Evolutionary conservation across 2,113 vertebrate species (phyloP), one percentile per base, ranked within the genome.

Genomic region (Lanius collurio): DNA sequence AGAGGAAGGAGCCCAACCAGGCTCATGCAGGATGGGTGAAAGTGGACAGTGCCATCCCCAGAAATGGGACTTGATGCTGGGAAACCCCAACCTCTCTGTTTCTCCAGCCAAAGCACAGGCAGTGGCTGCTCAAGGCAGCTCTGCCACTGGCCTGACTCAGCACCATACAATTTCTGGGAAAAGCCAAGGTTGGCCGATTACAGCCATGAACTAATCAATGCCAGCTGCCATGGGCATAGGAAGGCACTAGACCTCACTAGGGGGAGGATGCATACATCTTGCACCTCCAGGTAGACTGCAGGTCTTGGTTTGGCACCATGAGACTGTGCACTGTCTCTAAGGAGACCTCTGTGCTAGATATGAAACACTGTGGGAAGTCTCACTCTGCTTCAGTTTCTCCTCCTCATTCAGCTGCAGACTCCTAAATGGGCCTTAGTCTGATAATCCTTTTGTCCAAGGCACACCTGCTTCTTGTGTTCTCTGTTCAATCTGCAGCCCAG

Each of bases 361-460:
- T 3, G 11, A 84, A 91, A 71, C 87, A 26, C 50, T 12, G 12
- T 7, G 79, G 69, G 62, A 91, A 94, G 65, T 74, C 93, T 87
- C 52, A 50, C 26, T 28, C 11, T 59, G 55, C 69, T 89, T 91
- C 69, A 39, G 63, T 44, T 94, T 85, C 87, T 95, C 88, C 71
- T 81, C n/a, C 37, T 84, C 42, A 42, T 42, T 83, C 59, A 83
- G 76, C 80, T 83, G 52, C 80, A 81, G 71, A 50, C 55, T 86
- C 50, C 60, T 74, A 88, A 86, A 62, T 7, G 60, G 76, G 75
- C 78, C 75, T 71, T n/a, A 86, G 86, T 11, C 64, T 55, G 83
- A 75, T 53, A 96, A 92, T 84, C 83, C 65, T 75, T 78, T 91
- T 76, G 85, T 87, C 73, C 83, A 78, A 90, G 65, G 69, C 81